Conservation (phyloP, 2,797 vertebrate genomes). For the Hippocampus kuda region DNA sequence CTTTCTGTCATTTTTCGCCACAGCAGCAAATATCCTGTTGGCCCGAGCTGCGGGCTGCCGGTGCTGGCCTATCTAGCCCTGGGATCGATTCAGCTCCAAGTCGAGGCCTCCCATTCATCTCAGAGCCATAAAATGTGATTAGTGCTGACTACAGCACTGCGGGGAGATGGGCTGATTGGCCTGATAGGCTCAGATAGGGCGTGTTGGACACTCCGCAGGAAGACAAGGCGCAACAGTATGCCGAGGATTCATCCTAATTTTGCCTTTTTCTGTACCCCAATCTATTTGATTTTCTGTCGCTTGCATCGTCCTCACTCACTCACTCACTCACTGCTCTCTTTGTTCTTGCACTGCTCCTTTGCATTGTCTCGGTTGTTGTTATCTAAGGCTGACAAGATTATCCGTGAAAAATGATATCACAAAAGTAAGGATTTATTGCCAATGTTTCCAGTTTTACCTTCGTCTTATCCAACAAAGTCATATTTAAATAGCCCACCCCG, state of each 20-base stretch:
- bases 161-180: slow-evolving; percentile 75
- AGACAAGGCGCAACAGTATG: slow-evolving; percentile 63
- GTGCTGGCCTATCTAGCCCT: slow-evolving; percentile 75
- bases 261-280: slow-evolving; percentile 28
- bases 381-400: slow-evolving; percentile 20
- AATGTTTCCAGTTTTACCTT: slow-evolving; percentile 27
- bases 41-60: slow-evolving; percentile 58
- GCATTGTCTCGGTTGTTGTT: slow-evolving; percentile 19
- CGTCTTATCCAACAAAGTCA: slow-evolving; percentile 35
- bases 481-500: slow-evolving; percentile 44
- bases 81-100: slow-evolving; percentile 80
- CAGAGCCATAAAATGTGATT: slow-evolving; percentile 87
- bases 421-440: slow-evolving; percentile 25
- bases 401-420: slow-evolving; percentile 24
- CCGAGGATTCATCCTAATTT: slow-evolving; percentile 49
- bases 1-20: slow-evolving; percentile 67
- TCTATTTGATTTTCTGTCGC: slow-evolving; percentile 33
- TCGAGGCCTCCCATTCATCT: slow-evolving; percentile 85
- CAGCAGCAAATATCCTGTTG: slow-evolving; percentile 98
- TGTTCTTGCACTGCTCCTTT: slow-evolving; percentile 32
- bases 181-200: slow-evolving; percentile 60
- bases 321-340: slow-evolving; percentile 34
- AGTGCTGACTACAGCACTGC: slow-evolving; percentile 83
- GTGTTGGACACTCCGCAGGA: slow-evolving; percentile 67
- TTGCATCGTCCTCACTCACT: slow-evolving; percentile 6